phyloP scores from a whole-genome alignment of 2,797 vertebrate genomes.

The Falco berigora region DNA sequence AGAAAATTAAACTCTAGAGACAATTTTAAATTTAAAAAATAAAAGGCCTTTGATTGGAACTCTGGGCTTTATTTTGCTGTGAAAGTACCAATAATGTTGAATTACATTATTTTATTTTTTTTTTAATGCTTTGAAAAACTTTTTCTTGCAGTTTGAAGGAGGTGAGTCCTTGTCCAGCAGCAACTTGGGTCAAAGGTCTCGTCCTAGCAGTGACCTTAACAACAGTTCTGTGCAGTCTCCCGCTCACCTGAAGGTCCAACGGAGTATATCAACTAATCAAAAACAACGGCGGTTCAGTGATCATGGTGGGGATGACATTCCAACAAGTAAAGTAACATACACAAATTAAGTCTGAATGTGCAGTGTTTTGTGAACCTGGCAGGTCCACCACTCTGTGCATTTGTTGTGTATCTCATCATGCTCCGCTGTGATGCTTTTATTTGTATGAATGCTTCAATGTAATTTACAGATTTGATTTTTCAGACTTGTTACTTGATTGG shows the following conservation, averaged over 20 bases:
- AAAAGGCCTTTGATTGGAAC: not conserved
- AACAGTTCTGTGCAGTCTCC: slow-evolving; percentile 95
- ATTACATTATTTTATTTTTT: not conserved
- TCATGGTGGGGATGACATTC: slow-evolving; percentile 80
- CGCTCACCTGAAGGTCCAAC: slow-evolving; percentile 94
- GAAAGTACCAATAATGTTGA: not conserved
- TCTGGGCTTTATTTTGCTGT: not conserved
- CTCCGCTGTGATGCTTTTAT: not conserved
- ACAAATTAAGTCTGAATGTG: slow-evolving; percentile 71
- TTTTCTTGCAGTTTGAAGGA: slow-evolving; percentile 85
- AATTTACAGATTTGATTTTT: not conserved
- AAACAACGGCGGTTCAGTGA: slow-evolving; percentile 86
- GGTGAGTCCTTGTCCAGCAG: slow-evolving; percentile 88
- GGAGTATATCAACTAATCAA: slow-evolving; percentile 97
- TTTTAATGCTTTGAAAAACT: not conserved
- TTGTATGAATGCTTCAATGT: not conserved
- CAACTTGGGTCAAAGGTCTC: slow-evolving; percentile 87
- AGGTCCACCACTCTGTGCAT: not conserved
- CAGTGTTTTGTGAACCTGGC: slow-evolving; percentile 61
- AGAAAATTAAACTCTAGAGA: not conserved
- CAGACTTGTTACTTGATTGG: not conserved
- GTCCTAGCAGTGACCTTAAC: slow-evolving; percentile 95
- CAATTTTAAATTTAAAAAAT: not conserved
- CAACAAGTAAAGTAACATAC: slow-evolving; percentile 74
- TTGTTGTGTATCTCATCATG: not conserved